Conservation (phyloP, 2,888 invertebrate species). For the Leptinotarsa rubiginosa region DNA sequence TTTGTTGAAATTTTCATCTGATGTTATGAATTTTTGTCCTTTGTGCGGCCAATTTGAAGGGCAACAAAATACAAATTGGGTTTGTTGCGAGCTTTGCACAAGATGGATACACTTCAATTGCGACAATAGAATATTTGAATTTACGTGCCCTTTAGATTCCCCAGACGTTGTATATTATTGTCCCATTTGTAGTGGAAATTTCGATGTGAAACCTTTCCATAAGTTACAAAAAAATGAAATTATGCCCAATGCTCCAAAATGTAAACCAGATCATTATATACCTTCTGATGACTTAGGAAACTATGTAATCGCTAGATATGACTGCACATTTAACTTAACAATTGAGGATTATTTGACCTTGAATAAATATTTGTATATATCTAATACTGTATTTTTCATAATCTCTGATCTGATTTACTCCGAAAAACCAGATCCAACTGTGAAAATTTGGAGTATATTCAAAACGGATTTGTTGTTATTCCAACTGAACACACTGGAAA, state of each 20-base stretch:
- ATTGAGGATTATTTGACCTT: slow-evolving; percentile 15
- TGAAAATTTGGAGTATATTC: slow-evolving; percentile 15
- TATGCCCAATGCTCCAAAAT: not conserved
- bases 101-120: slow-evolving; percentile 16
- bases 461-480: slow-evolving; percentile 13
- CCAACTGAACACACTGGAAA: not conserved
- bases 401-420: not conserved
- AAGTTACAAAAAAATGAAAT: not conserved
- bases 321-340: slow-evolving; percentile 3
- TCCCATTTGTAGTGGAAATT: slow-evolving; percentile 13
- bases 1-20: slow-evolving; percentile 5
- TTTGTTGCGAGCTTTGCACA: not conserved
- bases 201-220: slow-evolving; percentile 1
- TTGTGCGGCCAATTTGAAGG: slow-evolving; percentile 13
- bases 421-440: not conserved
- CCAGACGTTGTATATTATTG: slow-evolving; percentile 16
- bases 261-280: not conserved
- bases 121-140: not conserved
- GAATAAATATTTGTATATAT: slow-evolving; percentile 1
- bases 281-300: not conserved
- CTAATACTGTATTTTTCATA: slow-evolving; percentile 4
- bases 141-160: not conserved
- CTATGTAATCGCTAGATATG: slow-evolving; percentile 9
- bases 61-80: slow-evolving; percentile 2
- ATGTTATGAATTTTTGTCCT: slow-evolving; percentile 7